phyloP scores from a whole-genome alignment of 2,797 vertebrate species.

The Orestias chungarensis region DNA sequence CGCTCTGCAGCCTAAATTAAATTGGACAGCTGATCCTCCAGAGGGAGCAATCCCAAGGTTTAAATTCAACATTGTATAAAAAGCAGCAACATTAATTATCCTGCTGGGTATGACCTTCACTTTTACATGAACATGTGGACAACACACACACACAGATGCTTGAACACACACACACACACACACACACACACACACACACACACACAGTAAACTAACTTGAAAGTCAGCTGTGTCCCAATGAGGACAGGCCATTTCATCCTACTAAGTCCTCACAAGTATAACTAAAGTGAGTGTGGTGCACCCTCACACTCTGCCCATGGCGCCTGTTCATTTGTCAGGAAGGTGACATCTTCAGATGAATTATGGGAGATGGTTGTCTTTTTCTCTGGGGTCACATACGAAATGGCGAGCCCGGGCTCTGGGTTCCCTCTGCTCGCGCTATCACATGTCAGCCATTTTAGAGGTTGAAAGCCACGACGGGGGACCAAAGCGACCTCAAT shows the following conservation, averaged over 20 bases:
- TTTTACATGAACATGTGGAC: slow-evolving; percentile 46
- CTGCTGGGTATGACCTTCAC: slow-evolving; percentile 78
- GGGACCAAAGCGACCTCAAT: slow-evolving; percentile 78
- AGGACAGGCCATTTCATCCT: slow-evolving; percentile 25
- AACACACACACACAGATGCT: slow-evolving; percentile 23
- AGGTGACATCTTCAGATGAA: slow-evolving; percentile 76
- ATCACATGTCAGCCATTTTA: slow-evolving; percentile 76
- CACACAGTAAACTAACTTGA: slow-evolving; percentile 1
- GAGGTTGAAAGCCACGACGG: slow-evolving; percentile 74
- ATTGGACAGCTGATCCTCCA: slow-evolving; percentile 73
- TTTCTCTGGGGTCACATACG: slow-evolving; percentile 67
- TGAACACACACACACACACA: slow-evolving; percentile 4
- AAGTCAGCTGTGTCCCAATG: slow-evolving; percentile 16
- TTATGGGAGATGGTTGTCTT: slow-evolving; percentile 75
- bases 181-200: slow-evolving; percentile 5
- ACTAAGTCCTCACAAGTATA: slow-evolving; percentile 26
- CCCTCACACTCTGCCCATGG: slow-evolving; percentile 47
- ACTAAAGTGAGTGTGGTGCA: slow-evolving; percentile 18
- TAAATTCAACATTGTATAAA: slow-evolving; percentile 77
- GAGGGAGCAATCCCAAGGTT: slow-evolving; percentile 68
- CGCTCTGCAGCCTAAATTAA: slow-evolving; percentile 69
- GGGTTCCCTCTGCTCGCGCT: slow-evolving; percentile 55
- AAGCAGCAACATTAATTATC: slow-evolving; percentile 76
- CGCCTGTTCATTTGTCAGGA: slow-evolving; percentile 71
- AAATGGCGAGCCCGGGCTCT: slow-evolving; percentile 57